These are phyloP conservation scores for Diplazon laetatorius DNA, from an alignment of 2,888 invertebrate genomes.

Conservation along the genomic window DNA sequence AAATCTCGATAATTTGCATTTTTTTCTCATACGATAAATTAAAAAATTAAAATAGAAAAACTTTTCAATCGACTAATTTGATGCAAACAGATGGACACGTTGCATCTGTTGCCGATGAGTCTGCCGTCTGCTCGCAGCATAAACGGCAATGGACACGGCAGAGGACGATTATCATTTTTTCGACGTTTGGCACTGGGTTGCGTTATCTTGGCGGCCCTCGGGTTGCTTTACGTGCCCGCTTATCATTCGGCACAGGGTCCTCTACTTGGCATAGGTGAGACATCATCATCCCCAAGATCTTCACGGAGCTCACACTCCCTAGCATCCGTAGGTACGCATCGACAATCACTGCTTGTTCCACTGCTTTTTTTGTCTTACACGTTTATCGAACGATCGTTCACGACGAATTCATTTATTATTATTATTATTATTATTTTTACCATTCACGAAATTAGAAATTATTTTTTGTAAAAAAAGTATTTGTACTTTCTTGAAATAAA, in stretches of 20 bases:
- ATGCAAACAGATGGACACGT: slow-evolving; percentile 77
- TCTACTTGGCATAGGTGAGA: slow-evolving; percentile 80
- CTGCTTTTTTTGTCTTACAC: no score
- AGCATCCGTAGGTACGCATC: slow-evolving; percentile 79
- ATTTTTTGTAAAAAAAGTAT: background rate
- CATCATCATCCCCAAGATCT: slow-evolving; percentile 75
- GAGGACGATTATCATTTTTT: slow-evolving; percentile 78
- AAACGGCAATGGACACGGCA: slow-evolving; percentile 68
- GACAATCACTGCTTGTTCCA: slow-evolving; percentile 66
- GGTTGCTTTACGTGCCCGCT: slow-evolving; percentile 80
- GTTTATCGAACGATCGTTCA: slow-evolving; percentile 11
- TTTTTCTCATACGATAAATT: no score
- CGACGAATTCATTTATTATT: no score
- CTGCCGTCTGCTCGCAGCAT: slow-evolving; percentile 76
- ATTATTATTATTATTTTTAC: background rate
- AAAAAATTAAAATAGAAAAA: background rate
- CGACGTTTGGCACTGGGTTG: slow-evolving; percentile 78
- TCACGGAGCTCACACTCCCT: slow-evolving; percentile 74
- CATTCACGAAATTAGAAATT: no score
- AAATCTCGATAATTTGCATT: background rate
- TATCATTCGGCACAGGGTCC: slow-evolving; percentile 80
- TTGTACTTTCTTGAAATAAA: background rate
- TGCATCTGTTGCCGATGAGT: slow-evolving; percentile 77
- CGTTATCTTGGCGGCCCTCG: slow-evolving; percentile 77
- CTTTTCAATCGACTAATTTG: background rate